Evolutionary conservation across 2,888 invertebrate genomes (phyloP).

Genomic region (Rotaria macrura): DNA sequence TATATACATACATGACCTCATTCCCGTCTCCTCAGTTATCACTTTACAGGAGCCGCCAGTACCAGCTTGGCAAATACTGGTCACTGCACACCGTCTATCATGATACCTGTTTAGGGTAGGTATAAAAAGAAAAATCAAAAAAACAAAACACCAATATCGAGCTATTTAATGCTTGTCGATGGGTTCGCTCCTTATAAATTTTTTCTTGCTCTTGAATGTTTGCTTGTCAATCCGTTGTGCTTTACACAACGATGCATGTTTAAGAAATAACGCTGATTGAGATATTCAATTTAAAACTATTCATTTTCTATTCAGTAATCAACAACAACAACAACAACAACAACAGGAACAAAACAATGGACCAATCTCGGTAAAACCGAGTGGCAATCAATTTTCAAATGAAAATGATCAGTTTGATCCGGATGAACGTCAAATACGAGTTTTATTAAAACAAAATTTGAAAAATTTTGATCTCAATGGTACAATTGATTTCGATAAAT

Average conservation of each 20-base stretch:
- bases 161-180: background rate
- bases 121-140: background rate
- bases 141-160: background rate
- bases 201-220: background rate
- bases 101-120: background rate
- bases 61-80: background rate
- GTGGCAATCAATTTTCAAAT: background rate
- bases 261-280: background rate
- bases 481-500: background rate
- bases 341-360: background rate
- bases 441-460: constrained; percentile 15
- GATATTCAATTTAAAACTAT: background rate
- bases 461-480: background rate
- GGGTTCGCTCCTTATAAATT: background rate
- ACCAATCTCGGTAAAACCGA: background rate
- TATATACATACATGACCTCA: background rate
- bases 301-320: background rate
- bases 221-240: background rate
- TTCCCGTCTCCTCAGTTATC: background rate
- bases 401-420: background rate
- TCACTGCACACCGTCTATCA: background rate
- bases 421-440: background rate
- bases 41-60: background rate
- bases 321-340: background rate
- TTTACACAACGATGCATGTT: background rate